phyloP scores from a whole-genome alignment of 2,797 vertebrate species.

The Liasis olivaceus region DNA sequence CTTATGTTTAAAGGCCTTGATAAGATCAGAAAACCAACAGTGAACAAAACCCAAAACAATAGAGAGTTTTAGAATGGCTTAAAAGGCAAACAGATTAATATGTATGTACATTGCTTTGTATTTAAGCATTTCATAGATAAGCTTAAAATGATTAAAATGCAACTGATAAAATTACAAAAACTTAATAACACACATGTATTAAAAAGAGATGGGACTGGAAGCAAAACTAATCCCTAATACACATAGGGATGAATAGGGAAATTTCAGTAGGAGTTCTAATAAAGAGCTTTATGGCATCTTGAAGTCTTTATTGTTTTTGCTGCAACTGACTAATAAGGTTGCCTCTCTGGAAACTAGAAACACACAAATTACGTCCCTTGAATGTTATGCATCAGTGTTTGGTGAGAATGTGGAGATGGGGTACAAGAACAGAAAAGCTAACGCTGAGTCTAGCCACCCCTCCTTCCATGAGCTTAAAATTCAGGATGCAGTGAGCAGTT shows the following conservation, averaged over 20 bases:
- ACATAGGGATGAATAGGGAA: not conserved
- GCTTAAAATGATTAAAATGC: not conserved
- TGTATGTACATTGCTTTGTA: not conserved
- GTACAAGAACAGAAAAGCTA: not conserved
- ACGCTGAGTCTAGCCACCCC: not conserved
- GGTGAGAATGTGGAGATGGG: not conserved
- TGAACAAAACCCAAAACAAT: not conserved
- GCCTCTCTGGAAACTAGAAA: not conserved
- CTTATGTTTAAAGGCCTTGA: not conserved
- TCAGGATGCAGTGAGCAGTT: not conserved
- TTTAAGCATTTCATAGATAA: not conserved
- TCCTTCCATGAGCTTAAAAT: not conserved
- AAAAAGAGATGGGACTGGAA: not conserved
- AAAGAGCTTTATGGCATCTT: not conserved
- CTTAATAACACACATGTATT: not conserved
- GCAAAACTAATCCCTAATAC: not conserved
- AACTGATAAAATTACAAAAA: not conserved
- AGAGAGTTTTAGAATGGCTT: not conserved
- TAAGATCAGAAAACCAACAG: not conserved
- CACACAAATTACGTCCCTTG: not conserved
- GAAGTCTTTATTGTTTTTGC: not conserved
- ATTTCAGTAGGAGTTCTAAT: not conserved
- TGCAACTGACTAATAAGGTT: not conserved
- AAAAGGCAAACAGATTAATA: not conserved
- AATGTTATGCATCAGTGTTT: not conserved